Conservation (phyloP, 2,888 invertebrate genomes). For the Cantharis flavilabris region DNA sequence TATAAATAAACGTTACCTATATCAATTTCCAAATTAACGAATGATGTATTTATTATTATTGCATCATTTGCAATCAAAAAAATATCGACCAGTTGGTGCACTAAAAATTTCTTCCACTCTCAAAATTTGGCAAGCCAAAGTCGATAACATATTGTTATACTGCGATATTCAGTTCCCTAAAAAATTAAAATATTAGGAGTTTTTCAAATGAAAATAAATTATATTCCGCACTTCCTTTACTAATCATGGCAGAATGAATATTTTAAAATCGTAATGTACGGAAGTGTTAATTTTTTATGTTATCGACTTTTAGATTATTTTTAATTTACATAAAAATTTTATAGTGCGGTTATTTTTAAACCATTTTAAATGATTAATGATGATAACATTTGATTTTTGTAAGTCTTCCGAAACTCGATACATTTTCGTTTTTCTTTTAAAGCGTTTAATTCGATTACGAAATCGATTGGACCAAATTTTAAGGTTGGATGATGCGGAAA, state of each 20-base stretch:
- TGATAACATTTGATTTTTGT: background rate
- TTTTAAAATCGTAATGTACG: background rate
- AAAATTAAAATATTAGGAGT: background rate
- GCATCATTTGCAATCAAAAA: too few relatives aligned
- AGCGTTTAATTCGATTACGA: background rate
- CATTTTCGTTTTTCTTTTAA: background rate
- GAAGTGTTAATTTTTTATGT: background rate
- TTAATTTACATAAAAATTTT: background rate
- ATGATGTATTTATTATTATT: background rate
- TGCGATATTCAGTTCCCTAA: background rate
- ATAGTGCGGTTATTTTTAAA: background rate
- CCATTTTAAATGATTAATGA: background rate
- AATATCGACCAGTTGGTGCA: background rate
- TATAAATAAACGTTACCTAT: background rate
- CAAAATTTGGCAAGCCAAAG: background rate
- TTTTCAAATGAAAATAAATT: background rate
- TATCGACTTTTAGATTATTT: background rate
- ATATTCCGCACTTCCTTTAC: background rate
- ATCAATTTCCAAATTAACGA: background rate
- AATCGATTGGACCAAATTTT: background rate
- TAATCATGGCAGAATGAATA: background rate
- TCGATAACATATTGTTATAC: background rate
- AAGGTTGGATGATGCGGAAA: background rate
- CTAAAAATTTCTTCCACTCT: background rate
- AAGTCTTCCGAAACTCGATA: background rate